Percentiles rank a stretch among this genome's conserved stretches.
Conservation (phyloP, 2,113 vertebrate genomes). For the Mesitornis unicolor region DNA sequence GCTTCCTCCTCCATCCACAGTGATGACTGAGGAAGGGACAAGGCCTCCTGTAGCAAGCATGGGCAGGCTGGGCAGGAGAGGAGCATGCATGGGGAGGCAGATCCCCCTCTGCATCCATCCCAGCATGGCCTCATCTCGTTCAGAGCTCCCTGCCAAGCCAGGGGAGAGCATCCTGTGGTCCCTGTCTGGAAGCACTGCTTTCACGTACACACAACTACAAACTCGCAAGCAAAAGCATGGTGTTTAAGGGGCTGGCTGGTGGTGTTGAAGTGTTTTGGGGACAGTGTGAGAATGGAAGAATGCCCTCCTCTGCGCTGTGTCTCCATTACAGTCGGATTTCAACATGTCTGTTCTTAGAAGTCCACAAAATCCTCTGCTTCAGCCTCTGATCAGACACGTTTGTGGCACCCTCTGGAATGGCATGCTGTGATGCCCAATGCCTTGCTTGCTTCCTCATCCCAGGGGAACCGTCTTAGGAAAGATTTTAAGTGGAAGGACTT, state of each 20-base stretch:
- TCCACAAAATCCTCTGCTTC: not conserved
- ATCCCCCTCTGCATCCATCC: not conserved
- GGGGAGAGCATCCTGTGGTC: not conserved
- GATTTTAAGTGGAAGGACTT: not conserved
- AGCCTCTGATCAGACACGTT: not conserved
- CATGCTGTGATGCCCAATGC: not conserved
- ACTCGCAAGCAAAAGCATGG: not conserved
- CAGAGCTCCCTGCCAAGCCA: not conserved
- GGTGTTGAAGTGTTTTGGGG: not conserved
- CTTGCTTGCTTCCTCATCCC: not conserved
- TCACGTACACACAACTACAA: not conserved
- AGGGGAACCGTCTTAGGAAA: not conserved
- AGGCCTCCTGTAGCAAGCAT: not conserved
- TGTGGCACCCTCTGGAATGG: not conserved
- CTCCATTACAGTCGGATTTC: not conserved
- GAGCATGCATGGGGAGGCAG: not conserved
- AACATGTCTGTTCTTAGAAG: not conserved
- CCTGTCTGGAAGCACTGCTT: not conserved
- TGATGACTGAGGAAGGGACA: rapidly evolving
- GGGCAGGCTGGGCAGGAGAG: not conserved
- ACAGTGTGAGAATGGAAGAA: not conserved
- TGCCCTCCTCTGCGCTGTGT: not conserved
- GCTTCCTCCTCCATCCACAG: not conserved
- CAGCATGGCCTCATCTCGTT: not conserved
- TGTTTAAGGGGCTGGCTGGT: not conserved